Conservation (phyloP, 2,113 vertebrate genomes). For the Cephalophus harveyi region DNA sequence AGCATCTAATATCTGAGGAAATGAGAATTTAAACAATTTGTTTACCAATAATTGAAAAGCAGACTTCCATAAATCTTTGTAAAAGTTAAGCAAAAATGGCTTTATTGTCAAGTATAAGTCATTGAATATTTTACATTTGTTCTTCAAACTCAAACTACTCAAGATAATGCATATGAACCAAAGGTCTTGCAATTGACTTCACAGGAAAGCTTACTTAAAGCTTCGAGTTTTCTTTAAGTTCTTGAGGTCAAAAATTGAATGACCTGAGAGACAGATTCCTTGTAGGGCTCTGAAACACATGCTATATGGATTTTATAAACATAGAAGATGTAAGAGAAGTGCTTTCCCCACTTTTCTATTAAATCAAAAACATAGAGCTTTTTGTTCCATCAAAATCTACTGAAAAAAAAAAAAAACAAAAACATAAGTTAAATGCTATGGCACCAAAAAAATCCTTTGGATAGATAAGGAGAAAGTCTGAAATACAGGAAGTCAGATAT, state of each 20-base stretch:
- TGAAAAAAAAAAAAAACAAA: neutral
- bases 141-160: neutral
- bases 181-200: neutral
- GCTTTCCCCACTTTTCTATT: neutral
- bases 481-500: neutral
- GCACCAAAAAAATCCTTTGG: neutral
- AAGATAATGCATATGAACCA: neutral
- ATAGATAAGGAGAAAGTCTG: neutral
- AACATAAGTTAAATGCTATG: neutral
- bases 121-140: neutral
- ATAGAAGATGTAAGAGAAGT: neutral
- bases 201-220: neutral
- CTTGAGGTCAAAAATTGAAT: neutral
- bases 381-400: conserved; percentile 23
- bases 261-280: neutral
- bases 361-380: conserved; percentile 6
- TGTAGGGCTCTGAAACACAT: neutral
- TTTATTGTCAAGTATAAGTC: neutral
- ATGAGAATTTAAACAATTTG: neutral
- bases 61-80: neutral
- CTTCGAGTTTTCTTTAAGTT: neutral
- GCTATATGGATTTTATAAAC: conserved; percentile 23
- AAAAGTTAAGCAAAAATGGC: neutral
- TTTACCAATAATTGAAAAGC: neutral
- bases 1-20: neutral